phyloP scores from a whole-genome alignment of 23 tunicate genomes.

The Ascidia mentula region DNA sequence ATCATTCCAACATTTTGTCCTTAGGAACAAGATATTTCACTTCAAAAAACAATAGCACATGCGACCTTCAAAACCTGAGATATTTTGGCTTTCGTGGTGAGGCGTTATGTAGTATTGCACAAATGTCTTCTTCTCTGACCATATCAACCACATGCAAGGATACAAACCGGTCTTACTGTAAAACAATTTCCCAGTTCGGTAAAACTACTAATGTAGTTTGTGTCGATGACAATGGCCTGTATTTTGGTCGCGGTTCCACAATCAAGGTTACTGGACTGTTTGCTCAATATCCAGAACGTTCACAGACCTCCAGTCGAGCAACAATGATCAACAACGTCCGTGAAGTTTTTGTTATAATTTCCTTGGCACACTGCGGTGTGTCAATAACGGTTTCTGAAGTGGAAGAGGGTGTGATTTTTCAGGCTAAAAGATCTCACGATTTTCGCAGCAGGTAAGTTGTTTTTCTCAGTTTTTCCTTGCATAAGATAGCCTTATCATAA shows the following conservation, averaged over 20 bases:
- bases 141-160: slow-evolving; percentile 21
- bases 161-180: not conserved
- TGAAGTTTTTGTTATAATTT: slow-evolving; percentile 15
- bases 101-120: slow-evolving; percentile 65
- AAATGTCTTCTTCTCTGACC: slow-evolving; percentile 29
- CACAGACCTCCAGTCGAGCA: slow-evolving; percentile 3
- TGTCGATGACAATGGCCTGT: not conserved
- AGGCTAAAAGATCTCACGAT: not conserved
- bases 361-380: slow-evolving; percentile 28
- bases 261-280: slow-evolving; percentile 35
- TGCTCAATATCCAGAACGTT: slow-evolving; percentile 19
- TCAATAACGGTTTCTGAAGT: slow-evolving; percentile 19
- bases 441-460: slow-evolving; percentile 16
- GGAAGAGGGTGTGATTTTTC: not conserved
- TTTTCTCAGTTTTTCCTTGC: not conserved
- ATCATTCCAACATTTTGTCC: no score
- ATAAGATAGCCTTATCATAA: not conserved
- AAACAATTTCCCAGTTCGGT: slow-evolving; percentile 16
- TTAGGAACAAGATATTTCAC: slow-evolving; percentile 33
- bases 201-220: not conserved
- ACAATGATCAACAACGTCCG: slow-evolving; percentile 22
- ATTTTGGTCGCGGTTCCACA: slow-evolving; percentile 24
- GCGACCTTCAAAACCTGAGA: slow-evolving; percentile 32
- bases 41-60: slow-evolving; percentile 34
- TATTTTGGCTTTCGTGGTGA: slow-evolving; percentile 74